Conservation (phyloP, 2,888 invertebrate genomes). For the Oconnorella tubifera region DNA sequence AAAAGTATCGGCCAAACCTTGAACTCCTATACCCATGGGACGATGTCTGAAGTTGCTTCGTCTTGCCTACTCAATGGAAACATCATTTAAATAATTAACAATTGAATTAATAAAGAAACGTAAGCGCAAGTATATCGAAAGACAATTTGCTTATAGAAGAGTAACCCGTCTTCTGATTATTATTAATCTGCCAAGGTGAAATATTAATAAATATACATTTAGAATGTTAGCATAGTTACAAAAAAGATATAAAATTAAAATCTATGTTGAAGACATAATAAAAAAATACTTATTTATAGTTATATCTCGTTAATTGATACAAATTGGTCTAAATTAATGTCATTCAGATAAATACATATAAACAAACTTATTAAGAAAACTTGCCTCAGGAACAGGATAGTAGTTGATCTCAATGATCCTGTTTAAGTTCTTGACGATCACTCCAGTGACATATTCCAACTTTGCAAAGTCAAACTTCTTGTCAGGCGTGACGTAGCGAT, state of each 20-base stretch:
- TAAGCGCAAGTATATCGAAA: not conserved
- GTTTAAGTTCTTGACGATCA: slow-evolving; percentile 84
- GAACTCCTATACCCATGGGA: slow-evolving; percentile 82
- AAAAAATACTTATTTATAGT: too few species aligned
- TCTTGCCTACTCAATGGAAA: slow-evolving; percentile 58
- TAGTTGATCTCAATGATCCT: slow-evolving; percentile 94
- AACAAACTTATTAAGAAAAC: too few species aligned
- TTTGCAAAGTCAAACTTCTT: slow-evolving; percentile 78
- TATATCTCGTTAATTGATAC: too few species aligned
- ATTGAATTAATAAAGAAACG: not conserved
- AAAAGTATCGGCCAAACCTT: slow-evolving; percentile 95
- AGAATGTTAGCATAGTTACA: too few species aligned
- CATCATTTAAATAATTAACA: not conserved
- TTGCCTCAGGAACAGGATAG: slow-evolving; percentile 87
- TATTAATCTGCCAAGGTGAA: too few species aligned
- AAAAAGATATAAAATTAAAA: too few species aligned
- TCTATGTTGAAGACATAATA: too few species aligned
- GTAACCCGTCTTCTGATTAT: too few species aligned
- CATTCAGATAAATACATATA: too few species aligned
- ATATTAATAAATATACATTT: too few species aligned
- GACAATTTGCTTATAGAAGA: too few species aligned
- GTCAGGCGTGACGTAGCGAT: slow-evolving; percentile 79
- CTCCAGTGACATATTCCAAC: slow-evolving; percentile 81
- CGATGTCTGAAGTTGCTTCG: slow-evolving; percentile 76
- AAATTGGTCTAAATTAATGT: too few species aligned